Evolutionary conservation across 1,140 invertebrate species (phyloP).

Genomic region (Drosophila nikananu): DNA sequence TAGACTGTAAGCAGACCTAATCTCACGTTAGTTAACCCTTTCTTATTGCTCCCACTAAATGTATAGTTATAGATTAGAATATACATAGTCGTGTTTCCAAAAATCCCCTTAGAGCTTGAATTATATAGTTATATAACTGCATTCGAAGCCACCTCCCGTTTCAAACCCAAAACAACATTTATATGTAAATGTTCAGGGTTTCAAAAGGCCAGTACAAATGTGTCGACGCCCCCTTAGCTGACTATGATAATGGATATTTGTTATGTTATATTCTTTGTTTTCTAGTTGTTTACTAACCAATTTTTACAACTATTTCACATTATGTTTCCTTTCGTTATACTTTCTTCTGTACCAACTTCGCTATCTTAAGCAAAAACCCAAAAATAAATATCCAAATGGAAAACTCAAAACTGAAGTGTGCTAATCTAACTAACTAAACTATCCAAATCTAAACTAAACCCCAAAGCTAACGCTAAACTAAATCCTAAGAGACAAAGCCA

Average conservation of each 20-base stretch:
- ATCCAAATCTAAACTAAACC: slow-evolving; percentile 24
- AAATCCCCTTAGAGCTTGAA: slow-evolving; percentile 11
- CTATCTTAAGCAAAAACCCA: slow-evolving; percentile 19
- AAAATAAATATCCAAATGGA: slow-evolving; percentile 22
- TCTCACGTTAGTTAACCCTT: slow-evolving; percentile 17
- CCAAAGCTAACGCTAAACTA: slow-evolving; percentile 31
- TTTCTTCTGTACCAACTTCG: slow-evolving; percentile 36
- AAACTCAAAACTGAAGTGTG: slow-evolving; percentile 39
- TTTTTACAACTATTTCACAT: slow-evolving; percentile 1
- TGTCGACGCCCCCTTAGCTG: slow-evolving; percentile 5
- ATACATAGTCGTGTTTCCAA: slow-evolving; percentile 16
- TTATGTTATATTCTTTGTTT: slow-evolving; percentile 11
- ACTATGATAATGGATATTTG: slow-evolving; percentile 23
- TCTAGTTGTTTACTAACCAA: slow-evolving; percentile 29
- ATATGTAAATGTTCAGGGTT: slow-evolving; percentile 7
- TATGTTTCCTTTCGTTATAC: slow-evolving; percentile 7
- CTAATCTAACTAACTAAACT: slow-evolving; percentile 48
- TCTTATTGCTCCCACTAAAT: slow-evolving; percentile 20
- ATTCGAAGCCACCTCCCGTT: neutral
- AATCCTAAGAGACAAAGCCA: slow-evolving; percentile 31
- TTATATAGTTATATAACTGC: neutral
- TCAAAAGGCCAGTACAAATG: neutral
- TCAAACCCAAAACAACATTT: neutral
- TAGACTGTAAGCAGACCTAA: slow-evolving; percentile 29
- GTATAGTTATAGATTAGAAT: slow-evolving; percentile 28